Conservation (phyloP, 2,113 vertebrate species). For the Sebastes fasciatus region DNA sequence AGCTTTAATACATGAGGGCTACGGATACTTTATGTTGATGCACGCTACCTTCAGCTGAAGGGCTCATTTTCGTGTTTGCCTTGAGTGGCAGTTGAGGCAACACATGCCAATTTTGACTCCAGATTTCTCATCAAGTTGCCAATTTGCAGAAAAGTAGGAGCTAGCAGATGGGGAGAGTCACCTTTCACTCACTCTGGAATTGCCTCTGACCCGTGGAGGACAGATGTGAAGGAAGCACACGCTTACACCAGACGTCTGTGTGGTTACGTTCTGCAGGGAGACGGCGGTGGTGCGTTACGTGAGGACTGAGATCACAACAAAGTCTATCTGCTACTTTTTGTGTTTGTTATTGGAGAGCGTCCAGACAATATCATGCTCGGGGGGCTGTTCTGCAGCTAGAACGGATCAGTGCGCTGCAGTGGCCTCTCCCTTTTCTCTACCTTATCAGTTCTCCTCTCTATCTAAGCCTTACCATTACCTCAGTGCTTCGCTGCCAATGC, state of each 20-base stretch:
- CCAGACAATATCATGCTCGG: slow-evolving; percentile 31
- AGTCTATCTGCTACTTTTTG: slow-evolving; percentile 35
- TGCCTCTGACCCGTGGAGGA: slow-evolving; percentile 39
- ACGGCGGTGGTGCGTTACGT: not conserved
- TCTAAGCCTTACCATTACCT: slow-evolving; percentile 60
- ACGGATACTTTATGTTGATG: not conserved
- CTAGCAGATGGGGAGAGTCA: slow-evolving; percentile 50
- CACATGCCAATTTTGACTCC: slow-evolving; percentile 44
- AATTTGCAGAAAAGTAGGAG: slow-evolving; percentile 54
- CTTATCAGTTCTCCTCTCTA: slow-evolving; percentile 62
- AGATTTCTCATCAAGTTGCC: slow-evolving; percentile 61
- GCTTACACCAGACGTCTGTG: not conserved
- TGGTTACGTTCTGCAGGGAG: not conserved
- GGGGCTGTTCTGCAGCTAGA: slow-evolving; percentile 14
- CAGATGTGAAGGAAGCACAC: slow-evolving; percentile 9
- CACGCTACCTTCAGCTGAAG: slow-evolving; percentile 12
- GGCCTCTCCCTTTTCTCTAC: slow-evolving; percentile 41
- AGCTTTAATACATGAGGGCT: not conserved
- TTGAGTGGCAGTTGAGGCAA: slow-evolving; percentile 39
- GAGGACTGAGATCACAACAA: slow-evolving; percentile 18
- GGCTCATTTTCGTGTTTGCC: slow-evolving; percentile 12
- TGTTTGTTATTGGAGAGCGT: slow-evolving; percentile 24
- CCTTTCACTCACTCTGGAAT: slow-evolving; percentile 32
- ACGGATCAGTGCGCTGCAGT: slow-evolving; percentile 29
- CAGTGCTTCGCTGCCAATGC: slow-evolving; percentile 55